A percentile compares a stretch with the other conserved stretches of the same genome.
phyloP scores from a whole-genome alignment of 1,140 invertebrate genomes.

The Scaptodrosophila lebanonensis region DNA sequence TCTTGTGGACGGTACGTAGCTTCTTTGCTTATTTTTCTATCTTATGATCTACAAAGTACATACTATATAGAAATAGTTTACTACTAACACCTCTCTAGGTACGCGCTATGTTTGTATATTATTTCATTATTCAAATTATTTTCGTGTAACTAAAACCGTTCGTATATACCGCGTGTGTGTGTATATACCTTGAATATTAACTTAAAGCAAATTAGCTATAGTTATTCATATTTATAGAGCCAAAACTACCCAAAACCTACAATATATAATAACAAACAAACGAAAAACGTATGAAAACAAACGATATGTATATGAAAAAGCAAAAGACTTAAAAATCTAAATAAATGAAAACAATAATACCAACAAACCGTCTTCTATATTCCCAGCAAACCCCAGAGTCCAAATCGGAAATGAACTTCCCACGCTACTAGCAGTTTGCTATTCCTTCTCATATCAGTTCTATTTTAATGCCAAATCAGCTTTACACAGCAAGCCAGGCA shows the following conservation, averaged over 20 bases:
- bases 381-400: too few species aligned
- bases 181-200: conserved; percentile 66
- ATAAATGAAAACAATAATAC: conserved; percentile 73
- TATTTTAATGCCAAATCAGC: too few species aligned
- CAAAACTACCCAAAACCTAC: conserved; percentile 71
- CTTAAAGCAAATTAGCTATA: conserved; percentile 73
- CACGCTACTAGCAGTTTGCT: too few species aligned
- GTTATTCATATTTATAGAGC: conserved; percentile 73
- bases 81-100: conserved; percentile 25
- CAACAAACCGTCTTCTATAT: conserved; percentile 21
- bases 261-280: conserved; percentile 62
- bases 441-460: too few species aligned
- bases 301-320: conserved; percentile 63
- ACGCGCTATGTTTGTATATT: conserved; percentile 59
- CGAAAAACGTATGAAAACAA: conserved; percentile 41
- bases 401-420: too few species aligned
- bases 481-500: too few species aligned
- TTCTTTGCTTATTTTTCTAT: too few species aligned
- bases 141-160: conserved; percentile 47
- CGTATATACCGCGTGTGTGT: conserved; percentile 47
- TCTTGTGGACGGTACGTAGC: too few species aligned
- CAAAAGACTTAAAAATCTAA: conserved; percentile 74
- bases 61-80: conserved; percentile 39
- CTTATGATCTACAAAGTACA: conserved; percentile 17
- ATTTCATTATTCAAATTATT: conserved; percentile 33